Evolutionary conservation across 2,113 vertebrate species (phyloP), one percentile per base, ranked within the genome.

Genomic region (Gasterosteus nipponicus): DNA sequence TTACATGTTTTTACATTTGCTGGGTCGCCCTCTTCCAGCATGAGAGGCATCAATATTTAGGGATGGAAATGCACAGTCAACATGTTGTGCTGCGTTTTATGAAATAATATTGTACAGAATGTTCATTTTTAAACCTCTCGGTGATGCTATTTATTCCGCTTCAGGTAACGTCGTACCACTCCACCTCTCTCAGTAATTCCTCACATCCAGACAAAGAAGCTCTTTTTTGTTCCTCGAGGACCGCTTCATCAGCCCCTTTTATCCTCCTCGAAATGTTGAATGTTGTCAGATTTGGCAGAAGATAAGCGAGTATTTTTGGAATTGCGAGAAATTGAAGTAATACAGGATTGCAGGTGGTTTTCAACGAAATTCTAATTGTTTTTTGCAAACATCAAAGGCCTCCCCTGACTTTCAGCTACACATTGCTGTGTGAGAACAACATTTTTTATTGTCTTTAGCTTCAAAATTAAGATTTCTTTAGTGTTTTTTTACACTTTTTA

Each of bases 1-100:
- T 89, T 84, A 67, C 90, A 89, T 86, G 72, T 80, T 78, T 86
- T 80, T 75, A 76, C 73, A 77, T 80, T 73, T 42, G 62, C 64
- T 70, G 3, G 12, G 15, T 26, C 16, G n/a, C 33, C 47, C 26
- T 1, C 5, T 61, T 56, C 31, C 82, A 64, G 59, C 60, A 16
- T 39, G 41, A 39, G 38, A 64, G 57, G 33, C 80, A 73, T 41
- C 44, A 31, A 22, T 63, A 69, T 4, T 44, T 19, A 15, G 57
- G 39, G 49, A 77, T 49, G 57, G 49, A 83, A 85, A 82, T 10
- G 46, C 71, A 39, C 11, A 53, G 72, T 77, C 79, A 85, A 81
- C 4, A 49, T 51, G 70, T 47, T 81, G 63, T 29, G 31, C 53
- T 49, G 29, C 59, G 44, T 77, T 81, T 75, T 44, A 44, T 41